Percentiles rank a stretch among this genome's conserved stretches.
These are phyloP conservation scores for Microtus ochrogaster DNA, from an alignment of 2,113 vertebrate species.

Conservation along the genomic window DNA sequence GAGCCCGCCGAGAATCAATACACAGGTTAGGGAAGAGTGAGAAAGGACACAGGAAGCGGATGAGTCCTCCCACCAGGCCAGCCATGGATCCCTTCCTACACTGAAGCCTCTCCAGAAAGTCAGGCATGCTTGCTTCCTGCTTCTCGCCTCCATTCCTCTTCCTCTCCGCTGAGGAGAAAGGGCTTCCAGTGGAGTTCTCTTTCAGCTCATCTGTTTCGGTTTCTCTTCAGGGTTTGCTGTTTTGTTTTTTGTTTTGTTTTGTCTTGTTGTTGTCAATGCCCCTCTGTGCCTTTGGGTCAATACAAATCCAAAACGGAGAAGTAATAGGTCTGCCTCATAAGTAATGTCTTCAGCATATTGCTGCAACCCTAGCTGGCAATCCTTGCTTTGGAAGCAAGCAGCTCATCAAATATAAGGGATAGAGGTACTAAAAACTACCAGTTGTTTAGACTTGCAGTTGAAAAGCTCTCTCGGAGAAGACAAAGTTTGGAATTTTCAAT, in stretches of 20 bases:
- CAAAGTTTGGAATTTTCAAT: not conserved
- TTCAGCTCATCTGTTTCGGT: not conserved
- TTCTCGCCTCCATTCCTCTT: not conserved
- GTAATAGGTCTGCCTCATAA: conserved; percentile 24
- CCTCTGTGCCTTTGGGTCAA: not conserved
- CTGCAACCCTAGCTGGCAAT: not conserved
- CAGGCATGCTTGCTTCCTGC: not conserved
- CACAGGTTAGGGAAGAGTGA: not conserved
- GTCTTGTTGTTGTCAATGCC: not conserved
- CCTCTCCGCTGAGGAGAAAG: not conserved
- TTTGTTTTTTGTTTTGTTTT: not conserved
- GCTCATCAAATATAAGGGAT: not conserved
- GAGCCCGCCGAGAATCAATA: not conserved
- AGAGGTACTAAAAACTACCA: not conserved
- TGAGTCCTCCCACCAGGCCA: not conserved
- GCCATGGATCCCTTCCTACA: not conserved
- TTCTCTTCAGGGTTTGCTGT: not conserved
- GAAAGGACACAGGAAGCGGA: not conserved
- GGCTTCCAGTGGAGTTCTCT: not conserved
- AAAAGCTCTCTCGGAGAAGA: not conserved
- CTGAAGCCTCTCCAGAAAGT: not conserved
- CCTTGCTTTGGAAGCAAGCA: not conserved
- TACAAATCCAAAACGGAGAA: not conserved
- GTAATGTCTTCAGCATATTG: not conserved
- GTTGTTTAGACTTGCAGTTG: not conserved